Conservation (phyloP, 2,888 invertebrate genomes). For the Patella ulyssiponensis region DNA sequence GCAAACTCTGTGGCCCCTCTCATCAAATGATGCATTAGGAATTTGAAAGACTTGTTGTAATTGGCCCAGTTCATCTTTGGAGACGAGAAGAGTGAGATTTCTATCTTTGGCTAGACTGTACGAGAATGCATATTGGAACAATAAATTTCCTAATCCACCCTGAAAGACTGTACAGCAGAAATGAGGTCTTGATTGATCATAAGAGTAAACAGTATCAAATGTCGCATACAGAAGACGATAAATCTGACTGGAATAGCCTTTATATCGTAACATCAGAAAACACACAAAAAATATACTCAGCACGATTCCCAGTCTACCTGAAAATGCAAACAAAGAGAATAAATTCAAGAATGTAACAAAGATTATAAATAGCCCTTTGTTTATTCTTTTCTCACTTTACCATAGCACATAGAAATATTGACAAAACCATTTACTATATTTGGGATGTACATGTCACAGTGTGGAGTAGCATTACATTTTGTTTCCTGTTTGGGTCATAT, state of each 20-base stretch:
- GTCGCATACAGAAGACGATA: neutral
- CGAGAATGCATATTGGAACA: slow-evolving; percentile 27
- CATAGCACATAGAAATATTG: too few relatives aligned
- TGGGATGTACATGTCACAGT: too few relatives aligned
- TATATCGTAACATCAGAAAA: neutral
- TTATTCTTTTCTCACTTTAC: too few relatives aligned
- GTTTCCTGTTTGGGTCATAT: too few relatives aligned
- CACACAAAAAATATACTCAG: neutral
- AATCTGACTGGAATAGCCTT: neutral
- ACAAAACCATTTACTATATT: too few relatives aligned
- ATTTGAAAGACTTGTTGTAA: slow-evolving; percentile 15
- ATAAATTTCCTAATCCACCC: slow-evolving; percentile 24
- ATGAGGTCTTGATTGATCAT: neutral
- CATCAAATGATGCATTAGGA: neutral
- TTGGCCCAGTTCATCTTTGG: neutral
- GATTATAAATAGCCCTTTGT: too few relatives aligned
- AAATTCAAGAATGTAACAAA: too few relatives aligned
- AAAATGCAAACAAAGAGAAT: neutral
- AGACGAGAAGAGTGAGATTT: slow-evolving; percentile 16
- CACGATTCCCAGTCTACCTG: neutral
- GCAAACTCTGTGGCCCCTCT: neutral
- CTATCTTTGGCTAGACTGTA: slow-evolving; percentile 9
- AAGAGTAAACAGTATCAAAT: neutral
- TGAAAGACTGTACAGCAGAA: slow-evolving; percentile 10
- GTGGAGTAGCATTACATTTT: too few relatives aligned